phyloP scores from a whole-genome alignment of 2,888 invertebrate species.

The Torymus tubicola region DNA sequence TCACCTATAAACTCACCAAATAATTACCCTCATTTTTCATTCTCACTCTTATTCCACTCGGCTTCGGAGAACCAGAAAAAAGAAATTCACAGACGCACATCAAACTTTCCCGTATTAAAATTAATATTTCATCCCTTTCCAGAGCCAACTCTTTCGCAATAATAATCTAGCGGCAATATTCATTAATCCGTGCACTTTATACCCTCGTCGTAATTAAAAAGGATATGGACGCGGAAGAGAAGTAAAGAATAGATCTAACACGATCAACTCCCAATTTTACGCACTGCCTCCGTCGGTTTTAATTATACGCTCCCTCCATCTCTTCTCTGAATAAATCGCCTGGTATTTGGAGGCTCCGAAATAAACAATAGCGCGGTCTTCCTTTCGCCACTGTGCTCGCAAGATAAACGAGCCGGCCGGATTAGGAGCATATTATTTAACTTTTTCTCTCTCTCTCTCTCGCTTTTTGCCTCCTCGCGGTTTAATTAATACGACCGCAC shows the following conservation, averaged over 20 bases:
- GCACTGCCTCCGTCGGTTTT: constrained; percentile 29
- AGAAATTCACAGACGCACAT: too few relatives aligned
- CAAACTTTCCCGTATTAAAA: not conserved
- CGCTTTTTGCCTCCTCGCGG: constrained; percentile 35
- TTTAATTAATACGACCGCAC: constrained; percentile 64
- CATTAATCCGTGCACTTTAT: constrained; percentile 18
- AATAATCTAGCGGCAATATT: constrained; percentile 23
- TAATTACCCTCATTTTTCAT: too few relatives aligned
- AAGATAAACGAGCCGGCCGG: constrained; percentile 58
- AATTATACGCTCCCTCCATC: constrained; percentile 23
- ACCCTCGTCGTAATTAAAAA: constrained; percentile 28
- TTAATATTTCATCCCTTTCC: not conserved
- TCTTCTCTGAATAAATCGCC: constrained; percentile 28
- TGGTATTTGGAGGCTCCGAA: not conserved
- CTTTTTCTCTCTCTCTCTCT: not conserved
- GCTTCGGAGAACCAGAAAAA: too few relatives aligned
- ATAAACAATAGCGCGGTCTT: constrained; percentile 7
- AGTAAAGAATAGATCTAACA: constrained; percentile 24
- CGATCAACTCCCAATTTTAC: constrained; percentile 44
- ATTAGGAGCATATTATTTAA: constrained; percentile 66
- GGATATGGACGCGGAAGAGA: not conserved
- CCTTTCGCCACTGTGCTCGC: constrained; percentile 23
- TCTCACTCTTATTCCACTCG: too few relatives aligned
- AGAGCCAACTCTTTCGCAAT: too few relatives aligned
- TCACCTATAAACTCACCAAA: not conserved